Conservation (phyloP, 1,140 invertebrate species). For the Drosophila murphyi region DNA sequence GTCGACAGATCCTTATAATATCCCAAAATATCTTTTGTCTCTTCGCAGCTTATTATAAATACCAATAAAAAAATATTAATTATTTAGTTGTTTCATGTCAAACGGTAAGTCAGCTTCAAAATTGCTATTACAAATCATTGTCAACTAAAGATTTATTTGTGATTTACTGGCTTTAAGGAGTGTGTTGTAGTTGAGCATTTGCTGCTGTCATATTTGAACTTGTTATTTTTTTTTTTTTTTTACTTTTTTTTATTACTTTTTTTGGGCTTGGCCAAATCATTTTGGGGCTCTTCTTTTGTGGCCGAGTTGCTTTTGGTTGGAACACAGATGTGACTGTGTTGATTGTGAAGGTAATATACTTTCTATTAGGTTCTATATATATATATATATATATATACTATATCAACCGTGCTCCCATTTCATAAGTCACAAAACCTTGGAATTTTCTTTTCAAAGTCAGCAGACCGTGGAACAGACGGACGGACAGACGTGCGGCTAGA, state of each 20-base stretch:
- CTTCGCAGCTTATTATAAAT: too few relatives aligned
- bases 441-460: neutral
- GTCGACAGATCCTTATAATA: too few relatives aligned
- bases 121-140: too few relatives aligned
- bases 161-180: too few relatives aligned
- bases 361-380: slow-evolving; percentile 6
- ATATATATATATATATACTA: neutral
- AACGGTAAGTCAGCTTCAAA: too few relatives aligned
- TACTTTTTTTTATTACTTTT: neutral
- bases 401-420: neutral
- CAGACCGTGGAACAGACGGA: neutral
- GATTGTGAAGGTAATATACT: slow-evolving; percentile 19
- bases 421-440: neutral
- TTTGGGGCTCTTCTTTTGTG: slow-evolving; percentile 36
- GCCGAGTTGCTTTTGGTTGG: slow-evolving; percentile 7
- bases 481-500: too few relatives aligned
- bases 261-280: slow-evolving; percentile 28
- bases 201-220: neutral
- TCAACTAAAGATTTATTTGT: neutral
- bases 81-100: too few relatives aligned
- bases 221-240: neutral
- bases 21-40: too few relatives aligned
- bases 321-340: slow-evolving; percentile 39
- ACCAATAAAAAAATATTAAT: too few relatives aligned
- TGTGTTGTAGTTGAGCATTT: neutral